Evolutionary conservation across 2,113 vertebrate species (phyloP).

Genomic region (Fulmarus glacialis): DNA sequence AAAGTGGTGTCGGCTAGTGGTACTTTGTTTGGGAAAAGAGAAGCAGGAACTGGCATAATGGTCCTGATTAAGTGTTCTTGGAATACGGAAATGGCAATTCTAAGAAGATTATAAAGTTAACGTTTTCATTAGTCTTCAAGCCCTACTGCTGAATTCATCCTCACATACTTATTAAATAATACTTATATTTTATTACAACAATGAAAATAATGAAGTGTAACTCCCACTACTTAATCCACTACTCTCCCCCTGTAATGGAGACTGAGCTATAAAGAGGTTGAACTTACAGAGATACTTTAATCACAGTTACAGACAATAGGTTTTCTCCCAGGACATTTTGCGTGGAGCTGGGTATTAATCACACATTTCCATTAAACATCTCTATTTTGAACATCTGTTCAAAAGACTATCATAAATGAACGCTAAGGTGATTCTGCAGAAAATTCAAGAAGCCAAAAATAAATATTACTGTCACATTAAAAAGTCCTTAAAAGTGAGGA

Average conservation of each 20-base stretch:
- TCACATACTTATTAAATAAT: not conserved
- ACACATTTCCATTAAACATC: not conserved
- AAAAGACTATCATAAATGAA: not conserved
- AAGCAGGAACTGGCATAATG: not conserved
- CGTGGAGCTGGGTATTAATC: not conserved
- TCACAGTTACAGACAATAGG: not conserved
- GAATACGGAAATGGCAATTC: not conserved
- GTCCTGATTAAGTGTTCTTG: not conserved
- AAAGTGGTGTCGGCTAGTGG: not conserved
- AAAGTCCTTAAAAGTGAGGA: not conserved
- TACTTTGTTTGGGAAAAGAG: not conserved
- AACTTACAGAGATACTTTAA: not conserved
- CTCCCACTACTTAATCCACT: not conserved
- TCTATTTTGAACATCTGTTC: not conserved
- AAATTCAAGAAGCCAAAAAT: conserved; percentile 7
- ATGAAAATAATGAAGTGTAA: not conserved
- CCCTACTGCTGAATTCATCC: conserved; percentile 6
- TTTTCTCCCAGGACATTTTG: not conserved
- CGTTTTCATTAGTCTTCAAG: not conserved
- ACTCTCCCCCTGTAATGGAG: not conserved
- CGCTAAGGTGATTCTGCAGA: not conserved
- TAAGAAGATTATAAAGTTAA: conserved; percentile 5
- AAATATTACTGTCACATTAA: not conserved
- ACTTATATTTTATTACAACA: not conserved
- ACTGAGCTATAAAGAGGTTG: not conserved